Base-by-base conservation (phyloP, 2,113 vertebrate genomes). In the Climacteris rufus region DNA sequence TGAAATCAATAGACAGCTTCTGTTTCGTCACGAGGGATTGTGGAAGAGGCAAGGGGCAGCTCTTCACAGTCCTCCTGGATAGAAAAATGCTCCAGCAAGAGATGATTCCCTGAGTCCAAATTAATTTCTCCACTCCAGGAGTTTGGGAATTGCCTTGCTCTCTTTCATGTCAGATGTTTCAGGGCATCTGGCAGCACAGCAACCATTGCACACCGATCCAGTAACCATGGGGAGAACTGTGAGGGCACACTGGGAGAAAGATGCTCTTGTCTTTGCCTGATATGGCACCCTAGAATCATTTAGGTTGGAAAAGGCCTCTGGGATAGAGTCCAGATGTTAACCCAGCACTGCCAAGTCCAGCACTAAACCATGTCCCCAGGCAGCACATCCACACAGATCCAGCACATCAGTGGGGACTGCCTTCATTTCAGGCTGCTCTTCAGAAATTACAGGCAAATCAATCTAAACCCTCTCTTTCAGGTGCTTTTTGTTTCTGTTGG, bases 381-480 rank as follows among this genome's bases (percentile, higher is more conserved):
- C 7, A 11, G 27, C 63, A 28, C 63, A 53, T 13, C 14, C 39
- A 45, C 72, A 33, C 22, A 37, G 35, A 50, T 19, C 39, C 75
- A 83, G 23, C 20, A 44, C 2, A 1, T 3, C 0, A 0, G 5
- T 0, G 0, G 56, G 47, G 30, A 31, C 10, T 28, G 15, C 4
- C 68, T 60, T n/a, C 44, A 27, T 27, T 35, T 54, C 63, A 69
- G 49, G 37, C 20, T 59, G 54, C 50, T 65, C 35, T 23, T 77
- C 63, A 60, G 12, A 47, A 71, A 64, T 50, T 23, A 13, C 21
- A 54, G 27, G 52, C 15, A 70, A 45, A 6, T 31, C 59, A 72
- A 15, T 16, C 45, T 39, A 49, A 68, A 72, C 14, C 19, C 1
- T 0, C 31, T 61, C 19, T 35, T 35, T 18, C 5, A 56, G 35